These are phyloP conservation scores for Apodemus agrarius DNA, from an alignment of 2,797 vertebrate genomes.

Conservation along the genomic window DNA sequence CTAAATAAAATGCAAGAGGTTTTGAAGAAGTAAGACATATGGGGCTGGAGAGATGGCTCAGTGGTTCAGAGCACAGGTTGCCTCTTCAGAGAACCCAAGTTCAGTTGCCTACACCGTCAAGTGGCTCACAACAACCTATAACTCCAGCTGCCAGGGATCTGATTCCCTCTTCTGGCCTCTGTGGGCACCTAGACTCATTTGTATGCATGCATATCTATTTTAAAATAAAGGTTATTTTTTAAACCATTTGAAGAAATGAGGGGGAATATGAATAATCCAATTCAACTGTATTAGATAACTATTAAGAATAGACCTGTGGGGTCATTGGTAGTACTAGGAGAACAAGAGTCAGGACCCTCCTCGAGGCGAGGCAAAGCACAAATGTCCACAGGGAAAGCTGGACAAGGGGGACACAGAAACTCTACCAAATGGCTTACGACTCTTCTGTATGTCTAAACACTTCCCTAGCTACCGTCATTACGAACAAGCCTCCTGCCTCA, in stretches of 20 bases:
- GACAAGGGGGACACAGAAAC: not conserved
- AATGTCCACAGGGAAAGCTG: not conserved
- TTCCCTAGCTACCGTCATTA: not conserved
- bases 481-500: not conserved
- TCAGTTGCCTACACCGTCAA: not conserved
- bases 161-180: not conserved
- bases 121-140: not conserved
- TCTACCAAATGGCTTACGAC: not conserved
- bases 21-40: not conserved
- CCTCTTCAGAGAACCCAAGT: not conserved
- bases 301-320: not conserved
- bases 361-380: not conserved
- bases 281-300: not conserved
- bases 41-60: not conserved
- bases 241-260: not conserved
- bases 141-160: not conserved
- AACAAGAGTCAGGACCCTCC: not conserved
- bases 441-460: slow-evolving; percentile 28
- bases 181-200: not conserved
- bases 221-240: not conserved
- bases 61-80: not conserved
- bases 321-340: not conserved
- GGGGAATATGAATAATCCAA: not conserved
- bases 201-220: not conserved
- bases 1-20: slow-evolving; percentile 10